phyloP scores from a whole-genome alignment of 2,888 invertebrate species.

The Pyrocoelia pectoralis region DNA sequence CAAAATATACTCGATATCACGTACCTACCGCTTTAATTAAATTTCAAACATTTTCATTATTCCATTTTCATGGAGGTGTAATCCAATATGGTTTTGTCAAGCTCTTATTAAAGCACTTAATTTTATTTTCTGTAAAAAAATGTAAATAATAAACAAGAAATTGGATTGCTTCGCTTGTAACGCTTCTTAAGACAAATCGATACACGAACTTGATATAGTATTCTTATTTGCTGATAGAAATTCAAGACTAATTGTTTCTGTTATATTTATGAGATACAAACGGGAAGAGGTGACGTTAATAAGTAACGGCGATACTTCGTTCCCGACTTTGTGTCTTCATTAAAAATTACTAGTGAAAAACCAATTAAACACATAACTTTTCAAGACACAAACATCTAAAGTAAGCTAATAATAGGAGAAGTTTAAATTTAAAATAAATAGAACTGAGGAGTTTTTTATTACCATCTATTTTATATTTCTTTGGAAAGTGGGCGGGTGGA shows the following conservation, averaged over 20 bases:
- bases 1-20: no score
- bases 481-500: background rate
- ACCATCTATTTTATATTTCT: constrained; percentile 10
- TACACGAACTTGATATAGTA: background rate
- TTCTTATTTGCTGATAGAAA: background rate
- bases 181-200: background rate
- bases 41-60: no score
- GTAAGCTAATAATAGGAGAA: constrained; percentile 18
- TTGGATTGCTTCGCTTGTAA: background rate
- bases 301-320: constrained; percentile 6
- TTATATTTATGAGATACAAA: constrained; percentile 11
- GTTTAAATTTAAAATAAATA: constrained; percentile 10
- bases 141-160: no score
- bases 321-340: constrained; percentile 15
- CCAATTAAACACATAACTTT: constrained; percentile 25
- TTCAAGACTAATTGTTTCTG: constrained; percentile 2
- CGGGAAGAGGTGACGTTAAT: constrained; percentile 7
- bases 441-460: background rate
- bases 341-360: constrained; percentile 24
- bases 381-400: constrained; percentile 13
- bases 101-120: no score
- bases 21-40: no score
- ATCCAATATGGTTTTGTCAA: no score
- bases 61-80: no score
- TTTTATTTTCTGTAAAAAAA: no score